Evolutionary conservation across 2,888 invertebrate species (phyloP), one percentile per base, ranked within the genome.

Genomic region (Cistogaster globosa): DNA sequence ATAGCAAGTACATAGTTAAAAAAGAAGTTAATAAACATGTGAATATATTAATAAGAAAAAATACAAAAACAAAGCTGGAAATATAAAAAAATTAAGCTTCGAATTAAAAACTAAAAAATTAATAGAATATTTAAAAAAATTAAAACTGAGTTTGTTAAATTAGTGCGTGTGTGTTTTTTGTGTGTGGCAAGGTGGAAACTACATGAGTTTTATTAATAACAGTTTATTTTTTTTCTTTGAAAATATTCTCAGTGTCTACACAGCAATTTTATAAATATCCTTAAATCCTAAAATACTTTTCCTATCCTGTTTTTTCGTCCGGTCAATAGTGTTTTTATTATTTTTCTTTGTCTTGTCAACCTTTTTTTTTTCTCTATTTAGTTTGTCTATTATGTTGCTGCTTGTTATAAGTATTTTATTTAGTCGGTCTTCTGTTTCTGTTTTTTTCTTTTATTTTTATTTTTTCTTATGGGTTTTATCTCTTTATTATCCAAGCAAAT

Each of bases 321-420:
- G 58, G 72, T 65, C 16, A 38, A 18, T 16, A 42, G 32, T 36
- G 65, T 53, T 78, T 75, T 51, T 51, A 18, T 69, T 58, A 51
- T 63, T 62, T 51, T 77, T 68, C 68, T 74, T 81, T 77, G 68
- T 77, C 65, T 77, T 69, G 62, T 72, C 71, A 53, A 71, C 16
- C 76, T 71, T 57, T 63, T 48, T n/a, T n/a, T 48, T 84, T 80
- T 76, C 45, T 71, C 75, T 81, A 81, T 72, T 76, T 63, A 58
- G n/a, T 76, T 58, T 72, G 76, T 74, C 63, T 81, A 80, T 77
- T 81, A 65, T 75, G 68, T 65, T 84, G 69, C 63, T 76, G 58
- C n/a, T 78, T 63, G 42, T 42, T 65, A 22, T 58, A 20, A 26
- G 16, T 62, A n/a, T 55, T 16, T 32, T 80, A 32, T 42, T 60